Evolutionary conservation across 2,888 invertebrate genomes (phyloP), one percentile per base, ranked within the genome.

Genomic region (Campoplex nolae): DNA sequence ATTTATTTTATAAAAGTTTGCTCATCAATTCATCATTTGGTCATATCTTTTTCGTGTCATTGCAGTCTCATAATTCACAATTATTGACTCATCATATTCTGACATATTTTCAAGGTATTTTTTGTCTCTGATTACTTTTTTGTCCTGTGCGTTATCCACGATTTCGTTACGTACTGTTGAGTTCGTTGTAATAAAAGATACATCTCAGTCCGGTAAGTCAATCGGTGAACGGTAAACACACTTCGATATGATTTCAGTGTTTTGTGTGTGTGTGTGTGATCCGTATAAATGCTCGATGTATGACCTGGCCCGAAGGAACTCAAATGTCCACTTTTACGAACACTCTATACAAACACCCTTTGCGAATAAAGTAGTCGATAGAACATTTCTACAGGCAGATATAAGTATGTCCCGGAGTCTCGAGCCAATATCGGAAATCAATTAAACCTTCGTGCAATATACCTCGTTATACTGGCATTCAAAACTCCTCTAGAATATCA

Each of bases 371-470:
- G 51, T 45, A 18, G 2, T 67, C 18, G 71, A 71, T 68, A 51
- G 23, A 45, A 58, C 54, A 35, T 70, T 16, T 38, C 48, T 23
- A 56, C 56, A 42, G 28, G 7, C n/a, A 78, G 7, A 78, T 70
- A 62, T 48, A 58, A n/a, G 56, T 45, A 73, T 71, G 58, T 79
- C 75, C 54, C 65, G 62, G 79, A 56, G 71, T 73, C 28, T 73
- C 28, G 77, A 73, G 28, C 85, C 86, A 89, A 90, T 91, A 92
- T 92, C 88, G 92, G 91, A 92, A 92, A 92, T 92, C 92, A 91
- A 92, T 92, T 91, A 92, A 89, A 87, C 88, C 83, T 86, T 87
- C 87, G 76, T 88, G 88, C 81, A 84, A 89, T 90, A 89, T 90
- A 89, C 88, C 86, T 88, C 70, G 83, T 75, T 84, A 76, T 71